Base-by-base conservation (phyloP, 2,113 vertebrate genomes). In the Indicator maculatus region DNA sequence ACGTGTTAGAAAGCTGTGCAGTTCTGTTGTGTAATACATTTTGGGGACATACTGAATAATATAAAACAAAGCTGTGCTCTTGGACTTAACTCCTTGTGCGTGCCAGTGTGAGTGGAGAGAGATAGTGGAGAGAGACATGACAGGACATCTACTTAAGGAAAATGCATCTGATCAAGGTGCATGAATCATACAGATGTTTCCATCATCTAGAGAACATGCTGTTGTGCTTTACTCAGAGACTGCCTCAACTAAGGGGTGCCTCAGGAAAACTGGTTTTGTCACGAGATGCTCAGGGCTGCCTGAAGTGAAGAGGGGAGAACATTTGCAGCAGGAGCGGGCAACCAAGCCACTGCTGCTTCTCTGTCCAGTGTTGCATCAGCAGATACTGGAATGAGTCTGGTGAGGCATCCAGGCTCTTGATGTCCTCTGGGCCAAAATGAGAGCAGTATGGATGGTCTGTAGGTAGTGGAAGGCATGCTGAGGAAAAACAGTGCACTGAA, bases 381-480 rank as follows among this genome's bases (percentile, higher is more conserved):
- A 47, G 31, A 8, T 77, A 44, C 41, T 78, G 44, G 26, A 45
- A 11, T 66, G 19, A 56, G 15, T 74, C 38, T 33, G 63, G 26
- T 86, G 53, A 41, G 75, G 27, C 27, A 28, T 55, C 30, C 28
- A 50, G 58, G 36, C 27, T 89, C 45, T 61, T 69, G 18, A 20
- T 50, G 17, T 16, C 65, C 18, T 3, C 44, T 1, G 2, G 50
- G 44, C 53, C 50, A 67, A 77, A 88, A 56, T 63, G n/a, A 45
- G 65, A 67, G 52, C 0, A 0, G 24, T 36, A 4, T 2, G 2
- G 41, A 4, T 79, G 66, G 16, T 84, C 30, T 41, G 8, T 50
- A 27, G 26, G 41, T 63, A 31, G 27, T 89, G 30, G 9, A 58
- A 66, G 52, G 30, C 8, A 3, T 14, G 3, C 6, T 60, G 56